phyloP scores from a whole-genome alignment of 1,140 invertebrate genomes.

The Trichoplusia ni region DNA sequence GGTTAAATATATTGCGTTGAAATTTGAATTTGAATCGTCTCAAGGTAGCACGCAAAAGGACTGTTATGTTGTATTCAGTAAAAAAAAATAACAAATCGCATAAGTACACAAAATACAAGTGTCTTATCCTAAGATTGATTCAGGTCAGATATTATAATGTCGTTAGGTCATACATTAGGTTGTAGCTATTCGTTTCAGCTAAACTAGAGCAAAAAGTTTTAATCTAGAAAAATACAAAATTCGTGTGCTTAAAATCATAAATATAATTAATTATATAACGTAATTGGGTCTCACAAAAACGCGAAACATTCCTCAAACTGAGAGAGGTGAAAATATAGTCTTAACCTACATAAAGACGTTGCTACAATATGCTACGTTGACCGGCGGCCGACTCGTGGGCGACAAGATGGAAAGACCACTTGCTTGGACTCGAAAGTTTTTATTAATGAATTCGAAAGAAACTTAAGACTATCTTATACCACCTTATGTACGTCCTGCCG shows the following conservation, averaged over 20 bases:
- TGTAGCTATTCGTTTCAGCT: too few relatives aligned
- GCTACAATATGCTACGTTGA: constrained; percentile 44
- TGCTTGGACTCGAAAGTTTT: neutral
- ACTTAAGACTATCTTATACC: too few relatives aligned
- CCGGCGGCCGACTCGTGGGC: constrained; percentile 44
- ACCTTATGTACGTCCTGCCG: too few relatives aligned
- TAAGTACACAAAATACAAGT: too few relatives aligned
- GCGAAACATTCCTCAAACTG: constrained; percentile 37
- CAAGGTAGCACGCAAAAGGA: too few relatives aligned
- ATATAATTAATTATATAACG: constrained; percentile 13
- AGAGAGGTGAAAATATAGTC: constrained; percentile 51
- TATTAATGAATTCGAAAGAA: neutral
- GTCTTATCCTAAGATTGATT: too few relatives aligned
- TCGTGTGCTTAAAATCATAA: constrained; percentile 12
- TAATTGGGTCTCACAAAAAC: constrained; percentile 47
- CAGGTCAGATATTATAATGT: too few relatives aligned
- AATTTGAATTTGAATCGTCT: too few relatives aligned
- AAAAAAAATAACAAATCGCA: too few relatives aligned
- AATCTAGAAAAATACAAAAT: neutral
- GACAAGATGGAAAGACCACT: constrained; percentile 26
- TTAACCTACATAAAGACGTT: constrained; percentile 52
- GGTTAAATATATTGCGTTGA: too few relatives aligned
- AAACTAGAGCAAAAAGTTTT: constrained; percentile 13
- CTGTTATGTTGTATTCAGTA: too few relatives aligned
- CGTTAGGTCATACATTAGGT: too few relatives aligned